phyloP scores from a whole-genome alignment of 2,888 invertebrate genomes.

The Fabriciana adippe region DNA sequence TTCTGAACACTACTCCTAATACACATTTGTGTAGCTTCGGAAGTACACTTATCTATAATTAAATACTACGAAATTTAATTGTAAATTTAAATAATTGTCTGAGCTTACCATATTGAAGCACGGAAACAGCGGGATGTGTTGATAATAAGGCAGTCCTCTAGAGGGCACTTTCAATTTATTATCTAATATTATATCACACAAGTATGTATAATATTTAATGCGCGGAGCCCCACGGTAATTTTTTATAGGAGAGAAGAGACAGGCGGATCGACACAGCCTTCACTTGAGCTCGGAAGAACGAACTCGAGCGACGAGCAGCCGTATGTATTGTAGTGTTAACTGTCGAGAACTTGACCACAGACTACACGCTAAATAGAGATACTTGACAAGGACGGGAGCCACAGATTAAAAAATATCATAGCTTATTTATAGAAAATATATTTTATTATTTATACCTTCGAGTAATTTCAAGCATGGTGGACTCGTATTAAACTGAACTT shows the following conservation, averaged over 20 bases:
- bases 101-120: constrained; percentile 26
- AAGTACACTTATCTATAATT: constrained; percentile 5
- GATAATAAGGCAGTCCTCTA: constrained; percentile 16
- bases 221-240: neutral
- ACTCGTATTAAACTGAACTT: too few species aligned
- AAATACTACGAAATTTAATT: neutral
- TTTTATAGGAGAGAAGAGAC: neutral
- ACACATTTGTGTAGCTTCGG: neutral
- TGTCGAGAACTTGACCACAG: too few species aligned
- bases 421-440: too few species aligned
- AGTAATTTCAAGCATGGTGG: too few species aligned
- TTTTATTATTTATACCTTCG: too few species aligned
- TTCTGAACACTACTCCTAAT: neutral
- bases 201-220: neutral
- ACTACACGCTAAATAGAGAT: too few species aligned
- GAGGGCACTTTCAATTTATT: constrained; percentile 7
- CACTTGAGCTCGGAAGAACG: constrained; percentile 1
- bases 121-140: constrained; percentile 21
- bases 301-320: neutral
- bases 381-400: too few species aligned
- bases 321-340: too few species aligned
- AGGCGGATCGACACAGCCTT: constrained; percentile 5
- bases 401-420: too few species aligned
- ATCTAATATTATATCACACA: constrained; percentile 9
- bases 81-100: constrained; percentile 4